These are phyloP conservation scores for Chymomyza procnemis DNA, from an alignment of 2,888 invertebrate species.

Conservation along the genomic window DNA sequence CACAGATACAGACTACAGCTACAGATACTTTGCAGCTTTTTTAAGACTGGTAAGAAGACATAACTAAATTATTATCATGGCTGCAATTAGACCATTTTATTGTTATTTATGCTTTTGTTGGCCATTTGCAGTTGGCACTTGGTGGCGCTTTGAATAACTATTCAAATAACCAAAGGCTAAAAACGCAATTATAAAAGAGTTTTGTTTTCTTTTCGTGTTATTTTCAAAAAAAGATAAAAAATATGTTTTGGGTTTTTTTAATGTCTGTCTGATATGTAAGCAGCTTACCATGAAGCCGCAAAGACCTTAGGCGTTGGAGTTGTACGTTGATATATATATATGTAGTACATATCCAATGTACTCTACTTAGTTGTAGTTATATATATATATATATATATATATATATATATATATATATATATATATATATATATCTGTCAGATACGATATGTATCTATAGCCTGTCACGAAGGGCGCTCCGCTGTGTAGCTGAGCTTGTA, in stretches of 20 bases:
- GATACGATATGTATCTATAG: not conserved
- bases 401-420: too few species aligned
- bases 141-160: not conserved
- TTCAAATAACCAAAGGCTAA: not conserved
- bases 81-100: slow-evolving; percentile 1
- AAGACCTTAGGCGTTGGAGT: slow-evolving; percentile 43
- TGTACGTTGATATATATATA: too few species aligned
- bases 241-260: not conserved
- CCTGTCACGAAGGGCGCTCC: not conserved
- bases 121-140: not conserved
- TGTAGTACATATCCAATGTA: not conserved
- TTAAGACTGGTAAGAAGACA: not conserved
- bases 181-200: not conserved
- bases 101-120: not conserved
- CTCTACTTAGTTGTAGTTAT: not conserved
- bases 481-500: not conserved
- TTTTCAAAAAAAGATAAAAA: not conserved
- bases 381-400: too few species aligned
- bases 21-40: too few species aligned
- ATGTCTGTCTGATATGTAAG: slow-evolving; percentile 39
- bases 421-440: not conserved
- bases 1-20: too few species aligned
- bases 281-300: slow-evolving; percentile 62
- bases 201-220: not conserved
- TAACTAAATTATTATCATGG: not conserved